Conservation (phyloP, 2,797 vertebrate species). For the Erethizon dorsatum region DNA sequence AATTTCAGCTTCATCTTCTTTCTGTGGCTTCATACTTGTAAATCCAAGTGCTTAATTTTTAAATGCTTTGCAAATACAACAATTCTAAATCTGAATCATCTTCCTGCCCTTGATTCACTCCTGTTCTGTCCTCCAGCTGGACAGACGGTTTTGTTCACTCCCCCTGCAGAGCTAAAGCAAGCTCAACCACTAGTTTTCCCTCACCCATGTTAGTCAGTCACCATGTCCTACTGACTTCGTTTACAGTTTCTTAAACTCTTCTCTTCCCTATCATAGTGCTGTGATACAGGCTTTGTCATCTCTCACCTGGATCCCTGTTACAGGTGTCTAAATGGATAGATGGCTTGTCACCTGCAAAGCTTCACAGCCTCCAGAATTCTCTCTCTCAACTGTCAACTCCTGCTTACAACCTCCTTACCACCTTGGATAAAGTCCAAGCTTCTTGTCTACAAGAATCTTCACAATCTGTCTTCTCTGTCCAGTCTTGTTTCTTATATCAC, state of each 20-base stretch:
- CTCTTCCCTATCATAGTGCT: background rate
- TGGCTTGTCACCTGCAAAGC: background rate
- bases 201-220: background rate
- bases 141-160: background rate
- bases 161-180: background rate
- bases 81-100: background rate
- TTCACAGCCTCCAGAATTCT: background rate
- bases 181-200: background rate
- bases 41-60: conserved; percentile 5
- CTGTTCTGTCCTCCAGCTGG: background rate
- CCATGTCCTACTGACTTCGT: background rate
- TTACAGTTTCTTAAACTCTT: background rate
- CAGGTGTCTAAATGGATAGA: background rate
- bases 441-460: background rate
- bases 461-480: background rate
- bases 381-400: background rate
- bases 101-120: background rate
- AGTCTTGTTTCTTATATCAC: background rate
- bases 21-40: background rate
- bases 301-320: background rate
- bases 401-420: conserved; percentile 3
- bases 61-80: background rate
- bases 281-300: background rate
- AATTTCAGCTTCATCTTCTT: background rate
- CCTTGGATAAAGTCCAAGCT: background rate